These are phyloP conservation scores for Chouioia cunea DNA, from an alignment of 2,888 invertebrate genomes.

Conservation along the genomic window DNA sequence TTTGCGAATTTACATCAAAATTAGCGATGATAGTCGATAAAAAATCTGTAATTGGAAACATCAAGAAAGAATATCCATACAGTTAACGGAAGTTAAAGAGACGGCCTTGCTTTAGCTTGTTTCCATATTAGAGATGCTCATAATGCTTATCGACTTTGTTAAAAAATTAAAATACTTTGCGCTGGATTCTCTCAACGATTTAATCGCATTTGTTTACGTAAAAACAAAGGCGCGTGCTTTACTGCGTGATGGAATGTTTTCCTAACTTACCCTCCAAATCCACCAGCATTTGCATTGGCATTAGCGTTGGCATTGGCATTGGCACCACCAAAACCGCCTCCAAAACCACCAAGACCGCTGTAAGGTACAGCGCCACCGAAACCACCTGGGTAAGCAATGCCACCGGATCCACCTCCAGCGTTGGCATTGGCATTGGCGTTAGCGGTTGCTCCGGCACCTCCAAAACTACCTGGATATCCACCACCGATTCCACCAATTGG, in stretches of 20 bases:
- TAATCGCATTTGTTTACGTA: too few species aligned
- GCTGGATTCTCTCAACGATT: too few species aligned
- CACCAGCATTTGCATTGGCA: slow-evolving; percentile 32
- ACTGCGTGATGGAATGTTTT: background rate
- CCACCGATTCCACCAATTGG: slow-evolving; percentile 15
- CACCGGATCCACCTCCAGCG: slow-evolving; percentile 39
- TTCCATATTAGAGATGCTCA: too few species aligned
- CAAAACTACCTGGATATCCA: slow-evolving; percentile 17
- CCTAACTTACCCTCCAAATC: slow-evolving; percentile 13
- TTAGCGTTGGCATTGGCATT: slow-evolving; percentile 9
- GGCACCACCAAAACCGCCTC: slow-evolving; percentile 36
- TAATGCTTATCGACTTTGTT: too few species aligned
- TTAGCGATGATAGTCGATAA: too few species aligned
- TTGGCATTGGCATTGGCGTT: slow-evolving; percentile 20
- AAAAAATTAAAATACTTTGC: too few species aligned
- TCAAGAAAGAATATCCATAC: too few species aligned
- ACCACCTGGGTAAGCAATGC: slow-evolving; percentile 12
- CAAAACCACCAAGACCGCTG: background rate
- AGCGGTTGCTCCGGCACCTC: slow-evolving; percentile 22
- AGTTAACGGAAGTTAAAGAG: too few species aligned
- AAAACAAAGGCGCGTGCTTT: too few species aligned
- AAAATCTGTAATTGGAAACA: too few species aligned
- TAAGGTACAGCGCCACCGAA: slow-evolving; percentile 3
- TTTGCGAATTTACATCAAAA: too few species aligned
- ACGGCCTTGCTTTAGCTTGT: too few species aligned